Percentiles rank a stretch among this genome's conserved stretches.
Conservation (phyloP, 1,140 invertebrate species). For the Ceratosolen solmsi region DNA sequence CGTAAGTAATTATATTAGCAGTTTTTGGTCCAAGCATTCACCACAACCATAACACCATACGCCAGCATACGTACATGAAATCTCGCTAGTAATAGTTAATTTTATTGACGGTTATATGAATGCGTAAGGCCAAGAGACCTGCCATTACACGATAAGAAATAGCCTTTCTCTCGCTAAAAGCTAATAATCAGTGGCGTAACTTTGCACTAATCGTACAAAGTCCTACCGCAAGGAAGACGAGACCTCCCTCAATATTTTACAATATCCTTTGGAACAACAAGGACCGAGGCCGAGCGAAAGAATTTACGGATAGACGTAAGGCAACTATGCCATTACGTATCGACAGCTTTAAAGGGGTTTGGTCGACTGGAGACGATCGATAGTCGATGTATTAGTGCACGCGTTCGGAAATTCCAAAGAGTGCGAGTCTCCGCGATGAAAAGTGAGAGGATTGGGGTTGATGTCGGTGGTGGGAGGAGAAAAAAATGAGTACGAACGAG, state of each 20-base stretch:
- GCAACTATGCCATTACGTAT: neutral
- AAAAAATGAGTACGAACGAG: conserved; percentile 29
- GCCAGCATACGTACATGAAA: too few relatives aligned
- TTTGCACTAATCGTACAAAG: too few relatives aligned
- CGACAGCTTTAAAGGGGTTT: conserved; percentile 20
- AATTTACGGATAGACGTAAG: neutral
- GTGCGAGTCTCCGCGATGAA: neutral
- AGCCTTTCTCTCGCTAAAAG: too few relatives aligned
- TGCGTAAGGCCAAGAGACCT: too few relatives aligned
- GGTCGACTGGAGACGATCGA: neutral
- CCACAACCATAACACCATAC: too few relatives aligned
- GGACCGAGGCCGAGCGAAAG: neutral
- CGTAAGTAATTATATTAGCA: too few relatives aligned
- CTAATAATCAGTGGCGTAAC: too few relatives aligned
- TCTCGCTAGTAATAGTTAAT: too few relatives aligned
- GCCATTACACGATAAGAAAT: too few relatives aligned
- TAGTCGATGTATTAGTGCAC: conserved; percentile 27
- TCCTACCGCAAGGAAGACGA: too few relatives aligned
- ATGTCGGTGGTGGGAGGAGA: neutral
- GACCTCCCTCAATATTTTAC: neutral
- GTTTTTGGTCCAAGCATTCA: too few relatives aligned
- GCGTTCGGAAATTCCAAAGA: conserved; percentile 22
- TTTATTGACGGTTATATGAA: too few relatives aligned
- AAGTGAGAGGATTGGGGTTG: neutral
- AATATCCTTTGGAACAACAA: neutral